Evolutionary conservation across 2,113 vertebrate genomes (phyloP).

Genomic region (Arvicanthis niloticus): DNA sequence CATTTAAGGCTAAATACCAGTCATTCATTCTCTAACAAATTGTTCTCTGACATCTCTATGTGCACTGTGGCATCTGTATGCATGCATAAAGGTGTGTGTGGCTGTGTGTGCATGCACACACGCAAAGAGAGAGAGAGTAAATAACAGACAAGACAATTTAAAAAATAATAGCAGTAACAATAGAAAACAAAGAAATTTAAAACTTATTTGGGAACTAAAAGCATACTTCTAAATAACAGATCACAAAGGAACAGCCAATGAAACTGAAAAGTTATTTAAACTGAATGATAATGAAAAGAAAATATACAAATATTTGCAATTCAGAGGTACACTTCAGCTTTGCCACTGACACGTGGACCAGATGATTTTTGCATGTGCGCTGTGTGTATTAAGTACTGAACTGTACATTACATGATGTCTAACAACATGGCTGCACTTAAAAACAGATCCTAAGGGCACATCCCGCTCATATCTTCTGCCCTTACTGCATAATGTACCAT

Average conservation of each 20-base stretch:
- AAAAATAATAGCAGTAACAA: not conserved
- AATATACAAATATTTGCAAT: not conserved
- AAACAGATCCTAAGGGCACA: not conserved
- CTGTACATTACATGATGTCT: not conserved
- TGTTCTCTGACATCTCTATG: not conserved
- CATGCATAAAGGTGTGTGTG: not conserved
- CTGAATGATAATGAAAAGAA: not conserved
- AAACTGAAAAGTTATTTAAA: not conserved
- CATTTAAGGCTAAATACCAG: not conserved
- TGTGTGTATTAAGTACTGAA: not conserved
- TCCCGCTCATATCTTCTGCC: not conserved
- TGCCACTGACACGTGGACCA: not conserved
- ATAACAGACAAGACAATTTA: not conserved
- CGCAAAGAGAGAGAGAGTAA: accelerated
- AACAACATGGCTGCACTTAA: not conserved
- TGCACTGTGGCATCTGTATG: not conserved
- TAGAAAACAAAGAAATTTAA: not conserved
- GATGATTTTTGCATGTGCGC: not conserved
- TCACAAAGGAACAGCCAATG: not conserved
- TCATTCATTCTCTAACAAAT: not conserved
- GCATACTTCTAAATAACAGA: not conserved
- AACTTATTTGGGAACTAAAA: not conserved
- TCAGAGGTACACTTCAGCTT: not conserved
- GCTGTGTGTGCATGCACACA: not conserved
- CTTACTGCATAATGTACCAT: not conserved